Evolutionary conservation across 2,888 invertebrate genomes (phyloP).

Genomic region (Calephelis perditalis): DNA sequence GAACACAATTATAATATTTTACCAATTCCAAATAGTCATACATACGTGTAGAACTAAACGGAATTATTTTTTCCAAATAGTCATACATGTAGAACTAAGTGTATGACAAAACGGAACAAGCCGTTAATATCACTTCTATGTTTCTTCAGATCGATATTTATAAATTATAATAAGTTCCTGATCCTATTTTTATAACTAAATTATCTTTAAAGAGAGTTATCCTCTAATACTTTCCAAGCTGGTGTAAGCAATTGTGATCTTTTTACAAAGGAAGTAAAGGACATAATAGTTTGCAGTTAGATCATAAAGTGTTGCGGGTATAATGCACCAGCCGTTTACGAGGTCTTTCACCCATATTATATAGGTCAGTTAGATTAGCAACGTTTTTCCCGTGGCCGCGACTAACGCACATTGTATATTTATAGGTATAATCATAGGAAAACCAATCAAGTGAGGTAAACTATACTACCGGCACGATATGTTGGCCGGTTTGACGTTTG

Average conservation of each 20-base stretch:
- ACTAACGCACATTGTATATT: constrained; percentile 20
- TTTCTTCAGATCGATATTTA: no score
- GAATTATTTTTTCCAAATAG: no score
- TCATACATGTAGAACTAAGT: no score
- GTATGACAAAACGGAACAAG: no score
- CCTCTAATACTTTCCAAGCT: constrained; percentile 40
- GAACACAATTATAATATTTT: no score
- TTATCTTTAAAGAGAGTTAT: constrained; percentile 60
- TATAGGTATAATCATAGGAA: not conserved
- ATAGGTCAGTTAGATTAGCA: constrained; percentile 75
- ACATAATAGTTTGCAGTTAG: constrained; percentile 44
- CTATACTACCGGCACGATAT: no score
- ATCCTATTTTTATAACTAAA: constrained; percentile 54
- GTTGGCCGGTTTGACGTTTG: no score
- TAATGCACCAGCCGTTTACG: constrained; percentile 71
- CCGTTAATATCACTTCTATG: no score
- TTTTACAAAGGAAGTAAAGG: constrained; percentile 34
- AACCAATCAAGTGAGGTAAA: no score
- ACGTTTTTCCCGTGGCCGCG: constrained; percentile 36
- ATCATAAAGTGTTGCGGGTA: constrained; percentile 59
- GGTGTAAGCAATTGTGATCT: constrained; percentile 41
- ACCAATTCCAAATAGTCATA: no score
- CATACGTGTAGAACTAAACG: no score
- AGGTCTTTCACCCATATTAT: constrained; percentile 75
- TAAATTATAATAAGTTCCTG: constrained; percentile 33